Conservation (phyloP, 2,113 vertebrate species). For the Limnothrissa miodon region DNA sequence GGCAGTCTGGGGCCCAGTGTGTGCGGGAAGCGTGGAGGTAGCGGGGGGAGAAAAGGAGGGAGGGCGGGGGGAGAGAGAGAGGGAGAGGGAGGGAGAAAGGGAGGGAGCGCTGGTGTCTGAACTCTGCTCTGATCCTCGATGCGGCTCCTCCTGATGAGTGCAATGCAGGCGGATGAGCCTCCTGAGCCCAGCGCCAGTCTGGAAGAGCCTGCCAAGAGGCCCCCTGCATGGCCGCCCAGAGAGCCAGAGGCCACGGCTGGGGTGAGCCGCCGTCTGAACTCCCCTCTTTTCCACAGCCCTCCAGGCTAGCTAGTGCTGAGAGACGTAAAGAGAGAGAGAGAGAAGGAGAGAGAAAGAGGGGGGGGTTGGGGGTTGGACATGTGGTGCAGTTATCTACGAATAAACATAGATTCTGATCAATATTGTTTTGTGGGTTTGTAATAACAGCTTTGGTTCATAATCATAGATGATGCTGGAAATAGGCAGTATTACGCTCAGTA, state of each 20-base stretch:
- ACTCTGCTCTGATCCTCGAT: constrained; percentile 65
- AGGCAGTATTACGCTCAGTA: background rate
- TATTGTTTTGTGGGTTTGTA: background rate
- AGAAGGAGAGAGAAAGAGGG: background rate
- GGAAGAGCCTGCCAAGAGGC: constrained; percentile 15
- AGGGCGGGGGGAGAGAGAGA: constrained; percentile 29
- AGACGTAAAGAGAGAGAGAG: background rate
- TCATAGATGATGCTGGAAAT: background rate
- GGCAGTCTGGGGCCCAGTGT: constrained; percentile 69
- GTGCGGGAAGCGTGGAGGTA: background rate
- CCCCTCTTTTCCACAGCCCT: constrained; percentile 4
- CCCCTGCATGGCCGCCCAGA: background rate
- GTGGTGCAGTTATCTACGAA: background rate
- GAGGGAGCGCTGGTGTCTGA: constrained; percentile 60
- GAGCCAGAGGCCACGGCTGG: background rate
- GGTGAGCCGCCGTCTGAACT: background rate
- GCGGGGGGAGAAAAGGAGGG: background rate
- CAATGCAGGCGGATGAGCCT: constrained; percentile 48
- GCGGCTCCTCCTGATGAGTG: constrained; percentile 65
- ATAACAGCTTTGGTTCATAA: background rate
- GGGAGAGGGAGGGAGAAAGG: constrained; percentile 39
- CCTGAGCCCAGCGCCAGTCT: background rate
- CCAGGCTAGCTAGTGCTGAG: background rate
- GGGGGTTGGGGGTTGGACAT: no score
- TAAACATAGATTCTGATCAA: background rate